phyloP scores from a whole-genome alignment of 2,113 vertebrate species.

The Porphyrio hochstetteri region DNA sequence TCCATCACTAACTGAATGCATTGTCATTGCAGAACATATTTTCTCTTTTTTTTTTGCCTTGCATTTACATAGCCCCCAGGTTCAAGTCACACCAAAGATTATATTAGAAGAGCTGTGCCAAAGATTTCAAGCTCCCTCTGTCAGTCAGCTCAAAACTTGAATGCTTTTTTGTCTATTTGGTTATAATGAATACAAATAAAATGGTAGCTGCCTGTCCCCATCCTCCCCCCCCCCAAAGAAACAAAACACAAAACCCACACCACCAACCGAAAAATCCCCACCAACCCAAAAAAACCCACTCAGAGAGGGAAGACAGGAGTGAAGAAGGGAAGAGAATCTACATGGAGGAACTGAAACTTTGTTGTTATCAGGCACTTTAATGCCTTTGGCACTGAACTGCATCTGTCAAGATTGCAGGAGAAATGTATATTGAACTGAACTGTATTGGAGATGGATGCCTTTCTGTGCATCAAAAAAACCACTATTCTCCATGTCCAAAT shows the following conservation, averaged over 20 bases:
- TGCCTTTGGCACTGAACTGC: background rate
- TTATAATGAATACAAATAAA: conserved; percentile 65
- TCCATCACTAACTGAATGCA: conserved; percentile 86
- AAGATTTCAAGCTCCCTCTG: conserved; percentile 64
- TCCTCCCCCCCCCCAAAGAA: background rate
- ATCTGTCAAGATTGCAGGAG: background rate
- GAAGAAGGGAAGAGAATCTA: background rate
- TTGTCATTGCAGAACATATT: conserved; percentile 77
- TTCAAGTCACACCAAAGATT: conserved; percentile 76
- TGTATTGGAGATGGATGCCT: background rate
- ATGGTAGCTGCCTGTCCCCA: background rate
- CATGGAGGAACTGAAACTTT: background rate
- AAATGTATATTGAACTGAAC: background rate
- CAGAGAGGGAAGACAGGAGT: background rate
- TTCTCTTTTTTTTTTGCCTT: conserved; percentile 47
- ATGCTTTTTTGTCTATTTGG: background rate
- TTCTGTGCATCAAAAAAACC: background rate
- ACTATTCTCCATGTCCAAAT: background rate
- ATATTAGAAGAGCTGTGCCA: conserved; percentile 64
- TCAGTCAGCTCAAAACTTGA: conserved; percentile 61
- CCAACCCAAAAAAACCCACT: background rate
- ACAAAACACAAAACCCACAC: background rate
- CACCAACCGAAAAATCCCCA: background rate
- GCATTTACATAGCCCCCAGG: conserved; percentile 78
- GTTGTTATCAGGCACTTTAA: background rate